These are phyloP conservation scores for Rhinogobio ventralis DNA, from an alignment of 2,797 vertebrate genomes.

Conservation along the genomic window DNA sequence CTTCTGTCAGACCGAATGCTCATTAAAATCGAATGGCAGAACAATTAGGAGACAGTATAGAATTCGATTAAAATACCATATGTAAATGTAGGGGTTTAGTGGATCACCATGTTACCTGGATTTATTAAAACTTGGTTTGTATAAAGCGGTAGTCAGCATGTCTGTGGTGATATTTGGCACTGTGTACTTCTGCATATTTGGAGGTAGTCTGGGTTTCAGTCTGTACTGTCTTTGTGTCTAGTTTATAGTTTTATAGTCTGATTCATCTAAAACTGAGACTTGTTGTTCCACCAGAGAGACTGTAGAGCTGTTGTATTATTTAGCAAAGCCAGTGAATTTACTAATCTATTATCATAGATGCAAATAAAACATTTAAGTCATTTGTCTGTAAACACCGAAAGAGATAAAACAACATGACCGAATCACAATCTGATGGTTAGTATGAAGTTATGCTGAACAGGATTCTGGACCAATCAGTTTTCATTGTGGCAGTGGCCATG, in stretches of 20 bases:
- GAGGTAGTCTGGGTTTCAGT: constrained; percentile 9
- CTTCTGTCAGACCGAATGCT: background rate
- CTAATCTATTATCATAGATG: background rate
- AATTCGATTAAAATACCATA: background rate
- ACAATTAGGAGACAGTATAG: background rate
- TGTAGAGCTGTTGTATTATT: constrained; percentile 2
- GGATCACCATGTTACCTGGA: background rate
- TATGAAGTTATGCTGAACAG: background rate
- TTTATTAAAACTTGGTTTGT: background rate
- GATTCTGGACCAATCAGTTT: background rate
- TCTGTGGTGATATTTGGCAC: constrained; percentile 27
- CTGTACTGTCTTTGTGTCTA: constrained; percentile 14
- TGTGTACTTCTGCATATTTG: constrained; percentile 1
- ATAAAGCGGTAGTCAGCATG: background rate
- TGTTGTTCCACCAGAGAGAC: background rate
- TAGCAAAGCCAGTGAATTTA: background rate
- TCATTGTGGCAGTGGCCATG: background rate
- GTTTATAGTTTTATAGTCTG: constrained; percentile 19
- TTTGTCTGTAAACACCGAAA: background rate
- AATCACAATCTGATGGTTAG: background rate
- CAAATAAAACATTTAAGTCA: background rate
- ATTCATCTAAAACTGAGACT: constrained; percentile 9
- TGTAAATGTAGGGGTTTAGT: background rate
- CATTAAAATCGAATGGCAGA: background rate
- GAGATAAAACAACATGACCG: background rate